Percentiles rank a stretch among this genome's conserved stretches.
These are phyloP conservation scores for Venustaconcha ellipsiformis DNA, from an alignment of 1,140 invertebrate genomes.

Conservation along the genomic window DNA sequence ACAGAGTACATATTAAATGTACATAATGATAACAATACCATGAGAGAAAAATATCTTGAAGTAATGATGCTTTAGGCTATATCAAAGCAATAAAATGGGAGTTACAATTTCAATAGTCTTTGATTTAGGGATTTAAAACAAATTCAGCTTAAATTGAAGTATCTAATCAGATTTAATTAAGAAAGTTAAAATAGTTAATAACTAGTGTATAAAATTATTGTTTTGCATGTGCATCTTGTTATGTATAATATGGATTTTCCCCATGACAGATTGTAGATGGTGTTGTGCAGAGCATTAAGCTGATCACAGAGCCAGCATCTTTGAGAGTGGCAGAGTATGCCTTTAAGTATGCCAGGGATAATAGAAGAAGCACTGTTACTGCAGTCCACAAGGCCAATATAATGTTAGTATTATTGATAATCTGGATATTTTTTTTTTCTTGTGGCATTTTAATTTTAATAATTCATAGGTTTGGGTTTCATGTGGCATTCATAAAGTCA, in stretches of 20 bases:
- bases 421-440: not conserved
- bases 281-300: constrained; percentile 99
- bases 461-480: too few species aligned
- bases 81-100: too few species aligned
- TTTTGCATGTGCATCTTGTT: not conserved
- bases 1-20: too few species aligned
- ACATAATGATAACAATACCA: too few species aligned
- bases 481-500: too few species aligned
- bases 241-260: constrained; percentile 7
- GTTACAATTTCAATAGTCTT: too few species aligned
- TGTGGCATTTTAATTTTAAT: too few species aligned
- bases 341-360: constrained; percentile 95
- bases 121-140: too few species aligned
- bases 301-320: constrained; percentile 98
- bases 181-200: not conserved
- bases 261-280: constrained; percentile 89
- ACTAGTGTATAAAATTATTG: not conserved
- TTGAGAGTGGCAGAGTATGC: constrained; percentile 97
- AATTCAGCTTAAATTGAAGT: too few species aligned
- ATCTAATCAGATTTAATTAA: not conserved
- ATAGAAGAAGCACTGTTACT: constrained; percentile 94
- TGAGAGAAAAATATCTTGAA: too few species aligned
- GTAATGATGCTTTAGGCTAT: too few species aligned
- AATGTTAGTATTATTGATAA: constrained; percentile 79
- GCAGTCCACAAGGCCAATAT: constrained; percentile 99